Evolutionary conservation across 1,140 invertebrate species (phyloP), one percentile per base, ranked within the genome.

Genomic region (Hermetia illucens): DNA sequence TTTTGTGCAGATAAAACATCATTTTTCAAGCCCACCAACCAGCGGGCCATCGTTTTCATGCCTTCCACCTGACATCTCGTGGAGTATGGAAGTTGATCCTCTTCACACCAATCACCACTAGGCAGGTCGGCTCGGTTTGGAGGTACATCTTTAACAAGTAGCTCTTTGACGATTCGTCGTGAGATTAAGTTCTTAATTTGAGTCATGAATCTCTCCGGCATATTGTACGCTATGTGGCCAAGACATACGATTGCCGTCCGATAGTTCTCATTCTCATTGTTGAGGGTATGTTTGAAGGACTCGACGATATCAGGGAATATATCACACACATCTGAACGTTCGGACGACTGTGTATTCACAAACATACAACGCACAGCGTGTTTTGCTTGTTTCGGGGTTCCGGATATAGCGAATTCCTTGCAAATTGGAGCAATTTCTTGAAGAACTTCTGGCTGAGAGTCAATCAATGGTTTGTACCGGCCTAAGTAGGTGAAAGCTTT

Each of bases 161-260:
- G 69, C 54, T 95, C 90, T 65, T 94, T 94, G 2, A 96, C 90
- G 56, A 97, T 87, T 70, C 89, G 85, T 63, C 91, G 79, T 3
- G 90, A 91, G 30, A 97, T 83, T 52, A 94, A 87, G 58, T 86
- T 87, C 64, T 95, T 95, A 44, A 95, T 88, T 57, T 86, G 75
- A 45, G 81, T 72, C 47, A 80, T 77, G 71, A 91, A 89, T 53
- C 80, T 79, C 41, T 91, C 79, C 1, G 91, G 89, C 51, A 89
- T 69, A 63, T 92, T 89, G 51, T 81, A 82, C 1, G 91, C 90
- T 47, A 97, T 87, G 61, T 96, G 92, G 25, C 93, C 92, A 34
- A 96, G 67, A 1, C 88, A 80, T 4, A 96, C 89, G 48, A 96
- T 88, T 39, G 90, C 83, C 8, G 90, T 94, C 47, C 87, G 73